Evolutionary conservation across 2,888 invertebrate genomes (phyloP).

Genomic region (Hydroisotoma schaefferi): DNA sequence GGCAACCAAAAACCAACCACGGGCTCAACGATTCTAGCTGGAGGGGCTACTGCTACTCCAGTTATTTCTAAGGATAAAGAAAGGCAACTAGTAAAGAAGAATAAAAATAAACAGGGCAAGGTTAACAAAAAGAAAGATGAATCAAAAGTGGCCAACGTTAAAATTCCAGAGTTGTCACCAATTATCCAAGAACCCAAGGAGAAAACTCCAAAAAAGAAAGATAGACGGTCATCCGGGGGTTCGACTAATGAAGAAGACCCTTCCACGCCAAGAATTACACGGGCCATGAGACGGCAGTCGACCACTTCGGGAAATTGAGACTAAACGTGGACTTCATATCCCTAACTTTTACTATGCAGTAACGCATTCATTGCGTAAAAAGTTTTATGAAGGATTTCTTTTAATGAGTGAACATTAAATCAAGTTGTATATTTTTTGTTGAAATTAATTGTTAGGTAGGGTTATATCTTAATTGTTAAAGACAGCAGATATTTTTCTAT

Average conservation of each 20-base stretch:
- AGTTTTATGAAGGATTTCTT: no score
- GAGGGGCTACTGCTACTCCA: conserved; percentile 15
- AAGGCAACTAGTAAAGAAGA: no score
- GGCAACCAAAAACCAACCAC: not conserved
- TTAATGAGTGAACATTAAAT: no score
- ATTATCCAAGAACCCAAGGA: no score
- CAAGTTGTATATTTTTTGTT: no score
- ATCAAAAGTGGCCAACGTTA: not conserved
- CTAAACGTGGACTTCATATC: no score
- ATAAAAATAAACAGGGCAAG: not conserved
- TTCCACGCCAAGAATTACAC: not conserved
- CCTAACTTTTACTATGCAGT: no score
- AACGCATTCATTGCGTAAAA: no score
- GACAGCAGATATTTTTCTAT: no score
- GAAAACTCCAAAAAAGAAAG: not conserved
- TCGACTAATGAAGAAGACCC: not conserved
- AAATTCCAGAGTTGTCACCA: not conserved
- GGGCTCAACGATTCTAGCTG: conserved; percentile 8
- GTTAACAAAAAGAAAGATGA: not conserved
- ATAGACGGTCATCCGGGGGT: not conserved
- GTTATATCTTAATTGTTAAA: no score
- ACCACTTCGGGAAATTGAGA: not conserved
- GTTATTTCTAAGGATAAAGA: no score
- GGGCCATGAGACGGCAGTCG: conserved; percentile 6
- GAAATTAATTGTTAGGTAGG: no score